phyloP scores from a whole-genome alignment of 2,797 vertebrate species.

The Thamnophis elegans region DNA sequence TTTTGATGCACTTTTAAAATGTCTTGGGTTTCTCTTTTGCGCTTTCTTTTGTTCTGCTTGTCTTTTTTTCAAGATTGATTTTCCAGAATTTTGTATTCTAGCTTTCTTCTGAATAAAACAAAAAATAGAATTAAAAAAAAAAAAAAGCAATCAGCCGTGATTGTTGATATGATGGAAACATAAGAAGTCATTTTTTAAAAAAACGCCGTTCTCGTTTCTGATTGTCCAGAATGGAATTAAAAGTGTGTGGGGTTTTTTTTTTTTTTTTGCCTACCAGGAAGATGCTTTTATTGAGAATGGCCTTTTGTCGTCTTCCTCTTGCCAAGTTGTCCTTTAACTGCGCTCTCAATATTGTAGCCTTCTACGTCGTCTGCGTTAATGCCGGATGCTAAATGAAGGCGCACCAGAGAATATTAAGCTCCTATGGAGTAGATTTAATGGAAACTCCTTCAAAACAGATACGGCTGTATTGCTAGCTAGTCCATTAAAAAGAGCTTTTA shows the following conservation, averaged over 20 bases:
- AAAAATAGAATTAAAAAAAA: background rate
- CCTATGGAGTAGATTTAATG: too few species aligned
- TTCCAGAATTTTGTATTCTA: background rate
- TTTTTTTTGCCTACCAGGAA: constrained; percentile 25
- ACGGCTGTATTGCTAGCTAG: background rate
- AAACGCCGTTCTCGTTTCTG: background rate
- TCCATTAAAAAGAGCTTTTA: background rate
- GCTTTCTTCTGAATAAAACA: background rate
- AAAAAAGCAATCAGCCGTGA: background rate
- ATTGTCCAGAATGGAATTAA: constrained; percentile 30
- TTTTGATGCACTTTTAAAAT: background rate
- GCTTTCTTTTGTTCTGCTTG: background rate
- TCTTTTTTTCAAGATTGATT: background rate
- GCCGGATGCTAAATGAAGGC: constrained; percentile 54
- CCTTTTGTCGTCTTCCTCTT: constrained; percentile 40
- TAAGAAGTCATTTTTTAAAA: background rate
- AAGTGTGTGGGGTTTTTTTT: background rate
- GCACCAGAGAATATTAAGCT: constrained; percentile 21
- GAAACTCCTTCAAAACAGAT: background rate
- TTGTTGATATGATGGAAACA: background rate
- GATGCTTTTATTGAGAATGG: constrained; percentile 36
- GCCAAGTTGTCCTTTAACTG: constrained; percentile 48
- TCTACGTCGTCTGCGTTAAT: constrained; percentile 40
- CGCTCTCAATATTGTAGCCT: constrained; percentile 48
- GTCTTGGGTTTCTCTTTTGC: background rate